Percentiles rank a stretch among this genome's conserved stretches.
Conservation (phyloP, 2,888 invertebrate species). For the Drosophila kambysellisi region DNA sequence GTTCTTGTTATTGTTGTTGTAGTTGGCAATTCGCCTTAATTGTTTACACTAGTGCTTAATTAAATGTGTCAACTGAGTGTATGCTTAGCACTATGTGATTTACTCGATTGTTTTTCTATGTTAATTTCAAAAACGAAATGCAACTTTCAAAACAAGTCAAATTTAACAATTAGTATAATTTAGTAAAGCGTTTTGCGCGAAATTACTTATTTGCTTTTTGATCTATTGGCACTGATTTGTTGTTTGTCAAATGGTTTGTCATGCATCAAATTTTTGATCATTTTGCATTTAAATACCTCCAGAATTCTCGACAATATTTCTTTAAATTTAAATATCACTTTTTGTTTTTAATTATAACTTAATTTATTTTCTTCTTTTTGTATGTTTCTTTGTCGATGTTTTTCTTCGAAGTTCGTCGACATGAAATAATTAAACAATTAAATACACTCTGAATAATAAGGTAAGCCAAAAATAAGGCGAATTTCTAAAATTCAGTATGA, state of each 20-base stretch:
- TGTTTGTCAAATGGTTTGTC: neutral
- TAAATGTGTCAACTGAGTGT: slow-evolving; percentile 62
- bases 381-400: too few species aligned
- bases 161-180: slow-evolving; percentile 33
- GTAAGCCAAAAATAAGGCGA: neutral
- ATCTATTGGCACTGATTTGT: neutral
- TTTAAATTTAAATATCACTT: too few species aligned
- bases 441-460: neutral
- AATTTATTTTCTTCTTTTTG: too few species aligned
- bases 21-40: slow-evolving; percentile 61
- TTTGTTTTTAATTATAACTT: neutral
- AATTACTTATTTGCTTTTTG: slow-evolving; percentile 10
- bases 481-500: neutral
- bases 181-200: neutral
- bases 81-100: slow-evolving; percentile 40
- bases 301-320: too few species aligned
- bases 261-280: too few species aligned
- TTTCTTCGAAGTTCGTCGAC: too few species aligned
- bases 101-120: slow-evolving; percentile 15
- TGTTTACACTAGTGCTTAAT: slow-evolving; percentile 69
- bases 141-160: slow-evolving; percentile 21
- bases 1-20: slow-evolving; percentile 45
- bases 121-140: slow-evolving; percentile 13
- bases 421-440: too few species aligned
- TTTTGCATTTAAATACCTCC: too few species aligned